Evolutionary conservation across 2,113 vertebrate species (phyloP).

Genomic region (Takifugu bimaculatus): DNA sequence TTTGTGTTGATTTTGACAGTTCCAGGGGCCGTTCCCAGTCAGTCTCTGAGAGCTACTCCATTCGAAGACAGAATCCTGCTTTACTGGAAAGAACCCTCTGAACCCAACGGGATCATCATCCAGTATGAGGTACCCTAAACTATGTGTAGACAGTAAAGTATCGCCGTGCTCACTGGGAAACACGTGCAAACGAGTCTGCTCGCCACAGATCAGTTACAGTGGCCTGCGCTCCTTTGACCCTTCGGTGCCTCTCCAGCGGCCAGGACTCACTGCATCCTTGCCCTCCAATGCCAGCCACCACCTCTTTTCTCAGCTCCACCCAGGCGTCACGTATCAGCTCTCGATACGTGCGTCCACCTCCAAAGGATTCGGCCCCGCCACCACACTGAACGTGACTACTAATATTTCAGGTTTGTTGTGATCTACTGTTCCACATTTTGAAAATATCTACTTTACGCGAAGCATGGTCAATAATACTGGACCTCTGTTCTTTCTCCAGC

Average conservation of each 20-base stretch:
- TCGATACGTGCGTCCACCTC: slow-evolving; percentile 90
- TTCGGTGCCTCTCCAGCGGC: slow-evolving; percentile 87
- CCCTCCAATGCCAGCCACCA: slow-evolving; percentile 91
- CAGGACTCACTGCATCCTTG: slow-evolving; percentile 84
- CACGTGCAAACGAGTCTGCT: not conserved
- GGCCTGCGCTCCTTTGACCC: slow-evolving; percentile 92
- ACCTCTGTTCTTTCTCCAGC: slow-evolving; percentile 66
- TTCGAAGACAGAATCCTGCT: slow-evolving; percentile 96
- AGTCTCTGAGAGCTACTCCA: slow-evolving; percentile 90
- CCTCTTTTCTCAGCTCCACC: slow-evolving; percentile 88
- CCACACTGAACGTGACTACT: slow-evolving; percentile 90
- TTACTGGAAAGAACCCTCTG: slow-evolving; percentile 94
- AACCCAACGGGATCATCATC: slow-evolving; percentile 96
- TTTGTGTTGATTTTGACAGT: slow-evolving; percentile 69
- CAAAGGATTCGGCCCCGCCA: slow-evolving; percentile 91
- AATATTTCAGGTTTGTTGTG: slow-evolving; percentile 89
- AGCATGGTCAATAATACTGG: not conserved
- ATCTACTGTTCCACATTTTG: accelerated
- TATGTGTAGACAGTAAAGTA: not conserved
- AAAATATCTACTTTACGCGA: not conserved
- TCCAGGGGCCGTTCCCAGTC: slow-evolving; percentile 88
- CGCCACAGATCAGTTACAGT: slow-evolving; percentile 87
- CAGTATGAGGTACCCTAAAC: slow-evolving; percentile 88
- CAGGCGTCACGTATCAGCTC: slow-evolving; percentile 95
- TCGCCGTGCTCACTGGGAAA: not conserved